These are phyloP conservation scores for Lysandra coridon DNA, from an alignment of 2,888 invertebrate species.

Conservation along the genomic window DNA sequence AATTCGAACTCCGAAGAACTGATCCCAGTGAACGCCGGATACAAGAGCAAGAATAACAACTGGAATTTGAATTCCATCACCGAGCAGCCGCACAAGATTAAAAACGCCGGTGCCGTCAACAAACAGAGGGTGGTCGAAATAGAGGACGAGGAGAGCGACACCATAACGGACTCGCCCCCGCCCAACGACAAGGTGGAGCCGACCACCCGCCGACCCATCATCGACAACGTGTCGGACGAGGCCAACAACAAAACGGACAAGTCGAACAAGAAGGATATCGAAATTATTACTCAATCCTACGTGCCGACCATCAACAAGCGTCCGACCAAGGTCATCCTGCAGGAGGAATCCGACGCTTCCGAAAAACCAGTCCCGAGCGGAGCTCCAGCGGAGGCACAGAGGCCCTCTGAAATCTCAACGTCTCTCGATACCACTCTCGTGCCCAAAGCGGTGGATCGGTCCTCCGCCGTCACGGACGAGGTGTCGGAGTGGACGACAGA, in stretches of 20 bases:
- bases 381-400: not conserved
- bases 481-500: conserved; percentile 44
- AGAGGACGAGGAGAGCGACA: conserved; percentile 63
- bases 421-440: not conserved
- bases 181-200: conserved; percentile 69
- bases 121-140: conserved; percentile 67
- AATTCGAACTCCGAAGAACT: conserved; percentile 68
- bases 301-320: conserved; percentile 65
- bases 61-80: conserved; percentile 72
- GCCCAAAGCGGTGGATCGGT: conserved; percentile 9
- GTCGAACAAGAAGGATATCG: conserved; percentile 58
- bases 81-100: conserved; percentile 63
- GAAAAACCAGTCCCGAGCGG: conserved; percentile 30
- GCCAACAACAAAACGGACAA: conserved; percentile 53
- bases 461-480: conserved; percentile 41
- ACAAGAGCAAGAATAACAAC: conserved; percentile 73
- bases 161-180: conserved; percentile 63
- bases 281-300: conserved; percentile 68
- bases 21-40: conserved; percentile 68
- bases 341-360: conserved; percentile 43
- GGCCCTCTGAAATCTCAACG: not conserved
- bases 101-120: conserved; percentile 48
- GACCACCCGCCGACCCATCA: conserved; percentile 65
- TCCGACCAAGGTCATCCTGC: conserved; percentile 68
- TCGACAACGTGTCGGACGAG: conserved; percentile 67